Evolutionary conservation across 2,113 vertebrate genomes (phyloP).

Genomic region (Gallinago jamesoni): DNA sequence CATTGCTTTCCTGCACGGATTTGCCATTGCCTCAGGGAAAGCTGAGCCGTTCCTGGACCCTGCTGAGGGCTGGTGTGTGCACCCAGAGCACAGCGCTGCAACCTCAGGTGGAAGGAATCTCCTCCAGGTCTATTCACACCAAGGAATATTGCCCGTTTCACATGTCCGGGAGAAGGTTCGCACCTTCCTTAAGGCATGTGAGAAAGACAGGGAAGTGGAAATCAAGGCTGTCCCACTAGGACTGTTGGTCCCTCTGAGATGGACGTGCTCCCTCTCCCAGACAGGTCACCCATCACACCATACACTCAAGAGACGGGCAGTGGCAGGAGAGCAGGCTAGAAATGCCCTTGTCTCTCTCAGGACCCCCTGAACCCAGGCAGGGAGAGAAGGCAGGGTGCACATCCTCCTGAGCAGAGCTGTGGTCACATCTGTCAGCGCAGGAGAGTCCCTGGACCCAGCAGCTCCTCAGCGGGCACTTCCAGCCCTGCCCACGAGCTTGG

Average conservation of each 20-base stretch:
- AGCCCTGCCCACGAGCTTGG: not conserved
- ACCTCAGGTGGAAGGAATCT: not conserved
- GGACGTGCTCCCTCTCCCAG: not conserved
- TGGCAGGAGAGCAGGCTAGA: not conserved
- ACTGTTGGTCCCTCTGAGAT: not conserved
- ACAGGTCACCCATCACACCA: not conserved
- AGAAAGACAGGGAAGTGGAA: not conserved
- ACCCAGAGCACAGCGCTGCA: not conserved
- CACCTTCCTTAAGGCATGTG: not conserved
- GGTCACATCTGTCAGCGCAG: not conserved
- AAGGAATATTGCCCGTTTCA: not conserved
- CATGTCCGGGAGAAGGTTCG: not conserved
- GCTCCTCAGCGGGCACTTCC: not conserved
- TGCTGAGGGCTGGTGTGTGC: not conserved
- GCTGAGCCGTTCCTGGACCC: not conserved
- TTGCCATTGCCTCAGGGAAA: not conserved
- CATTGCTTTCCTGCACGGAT: not conserved
- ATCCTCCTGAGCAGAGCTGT: not conserved
- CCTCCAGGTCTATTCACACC: not conserved
- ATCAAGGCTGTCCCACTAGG: not conserved
- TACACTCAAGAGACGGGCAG: not conserved
- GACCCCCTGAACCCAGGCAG: not conserved
- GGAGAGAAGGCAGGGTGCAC: constrained; percentile 59
- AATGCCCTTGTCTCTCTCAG: accelerated
- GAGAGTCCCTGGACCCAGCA: not conserved